Evolutionary conservation across 2,888 invertebrate species (phyloP).

Genomic region (Oligia latruncula): DNA sequence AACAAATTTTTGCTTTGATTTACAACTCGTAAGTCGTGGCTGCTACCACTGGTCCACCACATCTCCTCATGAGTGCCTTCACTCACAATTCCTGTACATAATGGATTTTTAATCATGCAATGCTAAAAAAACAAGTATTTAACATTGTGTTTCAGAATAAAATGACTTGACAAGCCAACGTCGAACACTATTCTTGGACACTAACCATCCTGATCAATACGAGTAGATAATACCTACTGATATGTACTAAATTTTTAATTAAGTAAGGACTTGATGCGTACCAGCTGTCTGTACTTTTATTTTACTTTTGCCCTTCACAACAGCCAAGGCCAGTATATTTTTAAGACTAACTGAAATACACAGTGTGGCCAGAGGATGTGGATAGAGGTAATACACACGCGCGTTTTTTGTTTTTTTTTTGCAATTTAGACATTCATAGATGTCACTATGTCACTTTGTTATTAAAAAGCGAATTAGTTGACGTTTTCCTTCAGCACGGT

Average conservation of each 20-base stretch:
- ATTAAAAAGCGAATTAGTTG: not conserved
- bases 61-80: too few species aligned
- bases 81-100: too few species aligned
- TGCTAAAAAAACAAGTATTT: not conserved
- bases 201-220: conserved; percentile 25
- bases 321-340: conserved; percentile 37
- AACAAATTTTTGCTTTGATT: too few species aligned
- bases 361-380: too few species aligned
- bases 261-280: conserved; percentile 8
- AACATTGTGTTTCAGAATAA: not conserved
- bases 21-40: too few species aligned
- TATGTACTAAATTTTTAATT: conserved; percentile 17
- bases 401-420: too few species aligned
- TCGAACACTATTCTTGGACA: not conserved
- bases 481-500: not conserved
- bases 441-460: not conserved
- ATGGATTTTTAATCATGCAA: too few species aligned
- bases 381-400: too few species aligned
- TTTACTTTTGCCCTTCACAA: conserved; percentile 36
- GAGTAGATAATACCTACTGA: not conserved
- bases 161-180: not conserved
- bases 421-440: not conserved
- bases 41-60: too few species aligned
- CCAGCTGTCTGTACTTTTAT: conserved; percentile 5
- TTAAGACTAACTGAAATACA: conserved; percentile 2